Conservation (phyloP, 2,113 vertebrate genomes). For the Zosterops borbonicus region DNA sequence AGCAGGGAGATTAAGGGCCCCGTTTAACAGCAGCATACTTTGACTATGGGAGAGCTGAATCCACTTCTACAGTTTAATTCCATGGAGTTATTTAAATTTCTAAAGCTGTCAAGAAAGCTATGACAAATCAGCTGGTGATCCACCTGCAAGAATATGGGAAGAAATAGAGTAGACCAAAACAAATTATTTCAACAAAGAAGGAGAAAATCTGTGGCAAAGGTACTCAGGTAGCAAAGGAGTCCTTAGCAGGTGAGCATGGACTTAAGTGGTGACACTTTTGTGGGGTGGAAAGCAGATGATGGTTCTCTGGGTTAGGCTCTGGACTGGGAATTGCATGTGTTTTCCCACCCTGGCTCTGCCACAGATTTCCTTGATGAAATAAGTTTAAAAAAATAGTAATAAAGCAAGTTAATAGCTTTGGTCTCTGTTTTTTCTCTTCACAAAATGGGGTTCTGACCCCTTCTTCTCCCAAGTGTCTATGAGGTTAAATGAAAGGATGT, state of each 20-base stretch:
- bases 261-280: background rate
- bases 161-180: background rate
- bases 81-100: background rate
- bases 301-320: background rate
- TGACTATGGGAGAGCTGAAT: background rate
- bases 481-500: conserved; percentile 43
- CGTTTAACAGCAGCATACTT: background rate
- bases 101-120: background rate
- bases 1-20: background rate
- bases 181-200: background rate
- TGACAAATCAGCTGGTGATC: background rate
- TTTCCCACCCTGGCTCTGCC: background rate
- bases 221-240: background rate
- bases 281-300: background rate
- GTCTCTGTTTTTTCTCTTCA: background rate
- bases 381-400: background rate
- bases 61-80: background rate
- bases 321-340: background rate
- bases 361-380: background rate
- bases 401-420: background rate
- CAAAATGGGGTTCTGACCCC: background rate
- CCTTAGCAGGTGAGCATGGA: background rate
- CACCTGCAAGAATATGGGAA: background rate
- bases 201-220: background rate
- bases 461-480: background rate